Conservation (phyloP, 2,797 vertebrate genomes). For the Gambusia yucatana region DNA sequence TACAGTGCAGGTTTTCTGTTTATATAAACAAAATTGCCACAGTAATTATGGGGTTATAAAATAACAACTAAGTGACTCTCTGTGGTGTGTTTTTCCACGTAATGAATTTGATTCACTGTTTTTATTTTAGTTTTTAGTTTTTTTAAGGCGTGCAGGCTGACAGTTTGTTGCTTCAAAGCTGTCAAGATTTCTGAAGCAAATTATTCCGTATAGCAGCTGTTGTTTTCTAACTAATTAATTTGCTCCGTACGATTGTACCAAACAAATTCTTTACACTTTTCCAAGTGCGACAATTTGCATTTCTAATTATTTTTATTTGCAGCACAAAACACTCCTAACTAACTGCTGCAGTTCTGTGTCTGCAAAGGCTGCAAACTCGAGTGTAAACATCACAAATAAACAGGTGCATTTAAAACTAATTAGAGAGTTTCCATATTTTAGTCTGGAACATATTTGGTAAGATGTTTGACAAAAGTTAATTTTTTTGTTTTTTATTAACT, state of each 20-base stretch:
- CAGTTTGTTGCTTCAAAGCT: conserved; percentile 68
- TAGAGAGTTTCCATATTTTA: conserved; percentile 56
- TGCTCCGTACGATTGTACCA: conserved; percentile 59
- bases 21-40: conserved; percentile 46
- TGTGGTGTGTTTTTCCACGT: conserved; percentile 47
- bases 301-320: conserved; percentile 70
- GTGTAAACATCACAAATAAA: conserved; percentile 43
- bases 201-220: conserved; percentile 65
- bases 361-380: conserved; percentile 29
- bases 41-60: conserved; percentile 59
- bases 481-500: conserved; percentile 12
- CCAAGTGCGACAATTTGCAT: conserved; percentile 63
- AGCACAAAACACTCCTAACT: conserved; percentile 31
- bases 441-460: conserved; percentile 44
- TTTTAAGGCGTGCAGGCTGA: conserved; percentile 61
- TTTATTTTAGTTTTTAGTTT: no score
- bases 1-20: conserved; percentile 22
- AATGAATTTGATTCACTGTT: conserved; percentile 68
- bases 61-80: conserved; percentile 50
- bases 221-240: conserved; percentile 71
- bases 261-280: conserved; percentile 72
- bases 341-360: conserved; percentile 25
- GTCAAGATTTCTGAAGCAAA: conserved; percentile 64
- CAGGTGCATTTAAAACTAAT: conserved; percentile 68
- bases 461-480: neutral